Percentiles rank a stretch among this genome's conserved stretches.
Evolutionary conservation across 2,113 vertebrate species (phyloP).

Genomic region (Plecotus auritus): DNA sequence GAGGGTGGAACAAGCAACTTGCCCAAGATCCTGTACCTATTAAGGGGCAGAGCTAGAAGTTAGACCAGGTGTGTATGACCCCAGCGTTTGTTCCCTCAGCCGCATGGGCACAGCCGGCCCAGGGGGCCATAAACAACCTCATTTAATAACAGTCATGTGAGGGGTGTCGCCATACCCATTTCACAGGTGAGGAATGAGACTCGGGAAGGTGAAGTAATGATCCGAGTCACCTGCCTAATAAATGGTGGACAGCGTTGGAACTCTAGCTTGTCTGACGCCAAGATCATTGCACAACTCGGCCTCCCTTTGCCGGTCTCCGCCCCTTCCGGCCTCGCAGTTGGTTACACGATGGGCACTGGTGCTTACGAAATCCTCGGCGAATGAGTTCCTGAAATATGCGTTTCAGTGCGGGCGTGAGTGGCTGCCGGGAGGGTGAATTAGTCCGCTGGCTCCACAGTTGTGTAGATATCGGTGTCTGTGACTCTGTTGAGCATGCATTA

Average conservation of each 20-base stretch:
- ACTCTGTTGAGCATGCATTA: background rate
- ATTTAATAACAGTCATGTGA: background rate
- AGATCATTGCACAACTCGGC: background rate
- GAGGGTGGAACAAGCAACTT: background rate
- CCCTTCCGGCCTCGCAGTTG: background rate
- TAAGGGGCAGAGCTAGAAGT: background rate
- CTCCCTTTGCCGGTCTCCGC: background rate
- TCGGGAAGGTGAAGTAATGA: conserved; percentile 4
- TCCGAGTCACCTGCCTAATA: background rate
- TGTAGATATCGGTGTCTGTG: background rate
- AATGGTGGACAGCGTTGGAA: conserved; percentile 2
- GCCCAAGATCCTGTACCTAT: background rate
- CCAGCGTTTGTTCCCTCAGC: background rate
- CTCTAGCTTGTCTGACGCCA: conserved; percentile 48
- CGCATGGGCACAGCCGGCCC: background rate
- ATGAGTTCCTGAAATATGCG: fast-evolving
- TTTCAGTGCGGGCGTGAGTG: background rate
- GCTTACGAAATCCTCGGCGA: background rate
- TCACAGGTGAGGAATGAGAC: conserved; percentile 29
- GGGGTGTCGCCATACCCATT: background rate
- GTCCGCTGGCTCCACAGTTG: background rate
- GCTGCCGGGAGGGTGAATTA: background rate
- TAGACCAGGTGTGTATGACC: background rate
- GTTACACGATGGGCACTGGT: background rate
- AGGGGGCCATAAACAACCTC: background rate